Evolutionary conservation across 1,140 invertebrate species (phyloP), one percentile per base, ranked within the genome.

Genomic region (Saccostrea glomerata): DNA sequence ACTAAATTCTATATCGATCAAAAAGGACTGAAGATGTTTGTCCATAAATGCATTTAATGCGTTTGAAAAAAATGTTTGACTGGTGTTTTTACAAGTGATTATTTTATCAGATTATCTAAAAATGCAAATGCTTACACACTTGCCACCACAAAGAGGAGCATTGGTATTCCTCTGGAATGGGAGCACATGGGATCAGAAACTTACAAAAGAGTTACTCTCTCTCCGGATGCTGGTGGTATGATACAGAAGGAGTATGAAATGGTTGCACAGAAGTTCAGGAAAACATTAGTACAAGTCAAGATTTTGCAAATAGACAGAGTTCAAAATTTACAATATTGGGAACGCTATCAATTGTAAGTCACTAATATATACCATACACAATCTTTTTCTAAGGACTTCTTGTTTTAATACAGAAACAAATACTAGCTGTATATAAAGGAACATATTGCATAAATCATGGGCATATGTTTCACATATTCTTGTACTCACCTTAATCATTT

Each of bases 321-420:
- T 40, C 89, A 90, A 36, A 90, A 90, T 60, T 63, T 84, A 60
- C 73, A 23, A 70, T n/a, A 47, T 1, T 90, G 89, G 89, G 89
- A 90, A 73, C 55, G 23, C 7, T 90, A 88, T 47, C 77, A 73
- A 23, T 36, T 90, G 89, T 90, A 88, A 86, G 89, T 90, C 66
- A 23, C 11, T 36, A 17, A 12, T 66, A 11, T 20, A 17, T 36
- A n/a, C 7, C 4, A 5, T 30, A 82, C n/a, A 20, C n/a, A 6
- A 63, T 20, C 17, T 63, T 63, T 17, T 17, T 20, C n/a, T 20
- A 6, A 63, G 1, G 5, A 63, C n/a, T 63, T 63, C 15, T 63
- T 63, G 58, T 20, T 20, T 63, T 0, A 47, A 47, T 47, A 3
- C 47, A 47, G 47, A 63, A n/a, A 20, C 15, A 63, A n/a, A 1